Conservation (phyloP, 1,140 invertebrate genomes). For the Sesamia nonagrioides region DNA sequence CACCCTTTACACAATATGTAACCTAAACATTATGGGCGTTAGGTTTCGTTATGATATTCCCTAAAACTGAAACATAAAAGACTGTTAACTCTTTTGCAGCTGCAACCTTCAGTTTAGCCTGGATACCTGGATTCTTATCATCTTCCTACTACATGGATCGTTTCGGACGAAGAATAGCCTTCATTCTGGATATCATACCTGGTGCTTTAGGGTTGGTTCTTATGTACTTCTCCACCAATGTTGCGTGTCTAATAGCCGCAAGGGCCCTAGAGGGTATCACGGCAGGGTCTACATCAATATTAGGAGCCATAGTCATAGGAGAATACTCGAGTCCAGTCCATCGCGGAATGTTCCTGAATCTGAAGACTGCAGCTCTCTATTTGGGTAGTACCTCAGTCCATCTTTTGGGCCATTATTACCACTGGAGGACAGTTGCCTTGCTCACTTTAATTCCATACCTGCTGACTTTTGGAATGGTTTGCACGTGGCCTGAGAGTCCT, state of each 20-base stretch:
- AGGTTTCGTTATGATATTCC: too few species aligned
- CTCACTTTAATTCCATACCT: constrained; percentile 60
- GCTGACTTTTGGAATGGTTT: constrained; percentile 59
- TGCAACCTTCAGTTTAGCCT: constrained; percentile 65
- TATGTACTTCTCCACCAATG: constrained; percentile 64
- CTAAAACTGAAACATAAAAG: too few species aligned
- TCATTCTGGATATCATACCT: constrained; percentile 63
- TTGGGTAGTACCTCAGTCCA: constrained; percentile 69
- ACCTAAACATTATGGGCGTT: too few species aligned
- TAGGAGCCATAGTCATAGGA: constrained; percentile 76
- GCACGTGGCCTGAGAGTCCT: constrained; percentile 76
- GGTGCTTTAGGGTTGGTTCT: constrained; percentile 67
- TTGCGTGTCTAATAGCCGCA: constrained; percentile 62
- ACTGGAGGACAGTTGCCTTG: constrained; percentile 71
- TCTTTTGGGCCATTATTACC: constrained; percentile 64
- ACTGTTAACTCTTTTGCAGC: constrained; percentile 58
- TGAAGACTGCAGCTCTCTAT: constrained; percentile 71
- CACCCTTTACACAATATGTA: too few species aligned
- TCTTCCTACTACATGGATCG: constrained; percentile 71
- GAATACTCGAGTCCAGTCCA: constrained; percentile 72
- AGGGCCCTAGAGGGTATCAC: constrained; percentile 67
- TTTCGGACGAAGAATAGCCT: constrained; percentile 63
- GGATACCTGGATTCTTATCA: constrained; percentile 65
- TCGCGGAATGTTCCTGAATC: constrained; percentile 75
- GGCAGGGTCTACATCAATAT: constrained; percentile 62